Percentiles rank a stretch among this genome's conserved stretches.
These are phyloP conservation scores for Sardina pilchardus DNA, from an alignment of 2,113 vertebrate genomes.

Conservation along the genomic window DNA sequence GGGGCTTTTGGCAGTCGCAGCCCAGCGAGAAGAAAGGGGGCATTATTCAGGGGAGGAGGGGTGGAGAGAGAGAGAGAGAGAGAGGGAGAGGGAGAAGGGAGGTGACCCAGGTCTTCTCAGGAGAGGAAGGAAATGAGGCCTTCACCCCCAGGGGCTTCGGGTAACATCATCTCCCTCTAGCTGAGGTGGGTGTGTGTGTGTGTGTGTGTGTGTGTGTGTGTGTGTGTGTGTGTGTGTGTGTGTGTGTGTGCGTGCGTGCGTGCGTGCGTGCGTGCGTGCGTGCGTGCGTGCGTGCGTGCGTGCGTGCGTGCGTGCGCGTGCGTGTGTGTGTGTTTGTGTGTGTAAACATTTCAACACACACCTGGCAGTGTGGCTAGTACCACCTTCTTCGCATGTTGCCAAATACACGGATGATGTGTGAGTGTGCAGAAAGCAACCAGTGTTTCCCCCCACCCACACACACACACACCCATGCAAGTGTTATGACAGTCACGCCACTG, in stretches of 20 bases:
- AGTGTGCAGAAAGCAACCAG: background rate
- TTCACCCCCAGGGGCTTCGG: conserved; percentile 33
- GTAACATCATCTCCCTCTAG: background rate
- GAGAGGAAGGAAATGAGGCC: conserved; percentile 52
- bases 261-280: background rate
- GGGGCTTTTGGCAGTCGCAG: conserved; percentile 33
- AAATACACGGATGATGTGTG: background rate
- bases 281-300: background rate
- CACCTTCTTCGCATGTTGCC: background rate
- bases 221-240: background rate
- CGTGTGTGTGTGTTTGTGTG: background rate
- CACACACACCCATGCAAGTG: background rate
- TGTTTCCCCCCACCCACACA: background rate
- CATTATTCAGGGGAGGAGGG: conserved; percentile 46
- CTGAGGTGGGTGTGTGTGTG: background rate
- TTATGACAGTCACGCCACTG: background rate
- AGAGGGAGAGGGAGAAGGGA: background rate
- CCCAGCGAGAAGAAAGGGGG: conserved; percentile 36
- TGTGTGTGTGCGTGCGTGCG: background rate
- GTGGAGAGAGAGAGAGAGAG: background rate
- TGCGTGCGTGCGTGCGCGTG: background rate
- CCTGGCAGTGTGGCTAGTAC: background rate
- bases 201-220: background rate
- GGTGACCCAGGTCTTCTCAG: conserved; percentile 41
- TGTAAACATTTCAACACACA: background rate